phyloP scores from a whole-genome alignment of 2,113 vertebrate species.

The Manacus vitellinus region DNA sequence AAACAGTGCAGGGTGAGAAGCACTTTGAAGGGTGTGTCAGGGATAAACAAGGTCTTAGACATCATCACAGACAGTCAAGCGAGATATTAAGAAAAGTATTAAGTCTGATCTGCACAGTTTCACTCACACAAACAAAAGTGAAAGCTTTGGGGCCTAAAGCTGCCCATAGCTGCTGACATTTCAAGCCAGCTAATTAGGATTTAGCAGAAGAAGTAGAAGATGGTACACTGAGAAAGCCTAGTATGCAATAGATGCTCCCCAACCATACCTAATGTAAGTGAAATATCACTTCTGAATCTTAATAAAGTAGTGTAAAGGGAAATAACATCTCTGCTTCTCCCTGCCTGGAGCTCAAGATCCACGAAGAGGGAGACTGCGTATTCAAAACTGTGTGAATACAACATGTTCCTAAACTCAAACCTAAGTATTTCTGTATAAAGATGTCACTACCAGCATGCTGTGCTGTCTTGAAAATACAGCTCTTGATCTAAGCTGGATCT shows the following conservation, averaged over 20 bases:
- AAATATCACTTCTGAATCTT: background rate
- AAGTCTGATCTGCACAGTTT: background rate
- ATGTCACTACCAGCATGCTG: background rate
- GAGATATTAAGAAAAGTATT: background rate
- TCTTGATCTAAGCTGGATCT: background rate
- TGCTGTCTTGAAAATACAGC: background rate
- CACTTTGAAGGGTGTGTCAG: background rate
- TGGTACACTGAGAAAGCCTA: background rate
- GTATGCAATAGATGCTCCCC: background rate
- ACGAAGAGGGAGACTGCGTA: background rate
- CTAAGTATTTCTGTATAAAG: background rate
- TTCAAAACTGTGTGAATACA: background rate
- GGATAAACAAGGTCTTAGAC: background rate
- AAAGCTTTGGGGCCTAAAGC: background rate
- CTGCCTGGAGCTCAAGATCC: background rate
- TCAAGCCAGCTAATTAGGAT: background rate
- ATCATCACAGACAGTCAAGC: background rate
- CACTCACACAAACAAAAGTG: background rate
- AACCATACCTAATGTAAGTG: background rate
- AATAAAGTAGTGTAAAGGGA: background rate
- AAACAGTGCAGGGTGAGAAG: background rate
- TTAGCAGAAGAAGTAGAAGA: conserved; percentile 13
- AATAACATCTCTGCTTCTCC: background rate
- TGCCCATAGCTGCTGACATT: conserved; percentile 15
- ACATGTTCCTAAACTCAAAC: background rate